These are phyloP conservation scores for Xestia sexstrigata DNA, from an alignment of 2,888 invertebrate species.

Conservation along the genomic window DNA sequence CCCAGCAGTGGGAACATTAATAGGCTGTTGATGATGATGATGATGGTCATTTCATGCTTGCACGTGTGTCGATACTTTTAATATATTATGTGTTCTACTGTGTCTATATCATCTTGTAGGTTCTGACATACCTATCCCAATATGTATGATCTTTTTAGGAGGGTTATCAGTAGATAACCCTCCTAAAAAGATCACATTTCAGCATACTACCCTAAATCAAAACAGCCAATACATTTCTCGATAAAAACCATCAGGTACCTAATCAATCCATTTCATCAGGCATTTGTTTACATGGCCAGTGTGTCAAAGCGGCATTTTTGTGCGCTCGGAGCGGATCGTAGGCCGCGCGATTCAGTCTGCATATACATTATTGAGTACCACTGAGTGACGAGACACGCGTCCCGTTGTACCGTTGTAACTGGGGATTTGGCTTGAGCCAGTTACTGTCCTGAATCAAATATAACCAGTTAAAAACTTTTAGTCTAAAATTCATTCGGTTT, in stretches of 20 bases:
- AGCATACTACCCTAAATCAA: background rate
- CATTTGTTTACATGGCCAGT: slow-evolving; percentile 46
- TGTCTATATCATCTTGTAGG: background rate
- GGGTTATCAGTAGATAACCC: background rate
- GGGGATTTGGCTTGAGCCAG: slow-evolving; percentile 28
- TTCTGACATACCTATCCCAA: background rate
- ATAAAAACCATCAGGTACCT: slow-evolving; percentile 4
- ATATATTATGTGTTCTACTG: too few relatives aligned
- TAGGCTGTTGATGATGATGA: too few relatives aligned
- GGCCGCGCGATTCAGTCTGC: slow-evolving; percentile 72
- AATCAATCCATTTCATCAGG: slow-evolving; percentile 47
- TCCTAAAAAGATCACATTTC: background rate
- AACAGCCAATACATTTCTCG: background rate
- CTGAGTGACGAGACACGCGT: slow-evolving; percentile 88
- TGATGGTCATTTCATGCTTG: too few relatives aligned
- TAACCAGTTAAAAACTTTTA: background rate
- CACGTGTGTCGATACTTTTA: background rate
- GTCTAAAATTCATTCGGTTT: background rate
- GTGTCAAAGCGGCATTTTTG: slow-evolving; percentile 60
- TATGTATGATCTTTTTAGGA: too few relatives aligned
- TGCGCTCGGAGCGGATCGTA: slow-evolving; percentile 76
- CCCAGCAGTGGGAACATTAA: too few relatives aligned
- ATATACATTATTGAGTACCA: slow-evolving; percentile 88
- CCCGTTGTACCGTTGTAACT: slow-evolving; percentile 38
- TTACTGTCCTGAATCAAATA: background rate